These are phyloP conservation scores for Darevskia mixta DNA, from an alignment of 2,797 vertebrate species.

Conservation along the genomic window DNA sequence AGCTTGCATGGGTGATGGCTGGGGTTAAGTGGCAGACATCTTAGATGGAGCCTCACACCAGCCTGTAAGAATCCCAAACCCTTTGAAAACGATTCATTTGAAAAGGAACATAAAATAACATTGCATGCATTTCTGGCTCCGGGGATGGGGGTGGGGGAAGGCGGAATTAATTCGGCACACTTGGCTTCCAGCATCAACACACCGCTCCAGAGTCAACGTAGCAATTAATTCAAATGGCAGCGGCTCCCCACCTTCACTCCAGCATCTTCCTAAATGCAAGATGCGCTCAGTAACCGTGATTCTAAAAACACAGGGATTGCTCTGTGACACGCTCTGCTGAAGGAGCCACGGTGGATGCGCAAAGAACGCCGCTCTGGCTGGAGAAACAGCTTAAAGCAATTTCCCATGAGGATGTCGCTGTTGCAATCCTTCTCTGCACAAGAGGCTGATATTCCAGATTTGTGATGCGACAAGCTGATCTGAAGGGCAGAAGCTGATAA, in stretches of 20 bases:
- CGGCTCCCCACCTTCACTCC: slow-evolving; percentile 20
- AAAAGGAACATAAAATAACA: neutral
- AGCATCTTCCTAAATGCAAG: slow-evolving; percentile 55
- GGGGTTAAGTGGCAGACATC: neutral
- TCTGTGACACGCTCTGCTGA: neutral
- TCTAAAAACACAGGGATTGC: slow-evolving; percentile 28
- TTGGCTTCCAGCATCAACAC: slow-evolving; percentile 64
- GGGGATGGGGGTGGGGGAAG: slow-evolving; percentile 42
- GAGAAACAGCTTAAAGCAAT: neutral
- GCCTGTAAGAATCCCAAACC: neutral
- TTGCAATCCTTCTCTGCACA: rapidly evolving
- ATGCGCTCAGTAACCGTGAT: slow-evolving; percentile 49
- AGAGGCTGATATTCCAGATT: neutral
- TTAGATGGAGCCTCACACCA: neutral
- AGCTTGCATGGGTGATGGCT: slow-evolving; percentile 28
- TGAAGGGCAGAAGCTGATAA: neutral
- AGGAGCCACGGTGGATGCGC: neutral
- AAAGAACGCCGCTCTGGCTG: neutral
- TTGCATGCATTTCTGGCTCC: slow-evolving; percentile 48
- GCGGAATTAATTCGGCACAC: slow-evolving; percentile 33
- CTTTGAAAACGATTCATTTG: neutral
- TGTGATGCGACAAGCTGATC: neutral
- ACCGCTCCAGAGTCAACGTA: slow-evolving; percentile 68
- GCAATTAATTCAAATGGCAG: slow-evolving; percentile 70
- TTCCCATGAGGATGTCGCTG: neutral